phyloP scores from a whole-genome alignment of 2,797 vertebrate genomes.

The Scolopax rusticola region DNA sequence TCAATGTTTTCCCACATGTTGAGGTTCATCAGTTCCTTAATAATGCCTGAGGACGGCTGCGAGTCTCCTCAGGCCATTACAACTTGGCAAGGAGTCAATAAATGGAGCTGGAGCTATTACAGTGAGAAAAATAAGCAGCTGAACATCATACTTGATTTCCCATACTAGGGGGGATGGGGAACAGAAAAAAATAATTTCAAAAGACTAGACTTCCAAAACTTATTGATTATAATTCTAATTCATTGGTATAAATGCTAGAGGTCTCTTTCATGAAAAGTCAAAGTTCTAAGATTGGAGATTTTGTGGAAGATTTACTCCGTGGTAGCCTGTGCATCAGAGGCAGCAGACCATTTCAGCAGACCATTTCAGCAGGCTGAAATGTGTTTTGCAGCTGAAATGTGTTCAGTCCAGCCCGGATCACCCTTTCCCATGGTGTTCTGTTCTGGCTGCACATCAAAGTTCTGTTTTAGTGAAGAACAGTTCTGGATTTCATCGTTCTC shows the following conservation, averaged over 20 bases:
- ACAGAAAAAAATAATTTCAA: neutral
- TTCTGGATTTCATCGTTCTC: neutral
- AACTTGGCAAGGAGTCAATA: neutral
- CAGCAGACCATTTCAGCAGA: neutral
- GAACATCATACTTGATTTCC: neutral
- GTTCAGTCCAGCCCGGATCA: neutral
- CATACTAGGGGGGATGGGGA: neutral
- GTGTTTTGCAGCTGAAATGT: neutral
- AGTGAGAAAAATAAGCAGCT: neutral
- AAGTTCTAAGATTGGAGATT: neutral
- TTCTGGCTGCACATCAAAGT: neutral
- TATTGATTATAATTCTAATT: neutral
- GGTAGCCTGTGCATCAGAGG: neutral
- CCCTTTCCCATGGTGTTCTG: neutral
- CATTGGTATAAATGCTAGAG: neutral
- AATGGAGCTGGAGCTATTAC: neutral
- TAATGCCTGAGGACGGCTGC: neutral
- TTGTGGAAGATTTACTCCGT: neutral
- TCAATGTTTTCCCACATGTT: neutral
- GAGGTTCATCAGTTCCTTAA: neutral
- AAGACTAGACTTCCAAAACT: neutral
- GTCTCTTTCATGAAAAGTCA: neutral
- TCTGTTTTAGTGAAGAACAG: neutral
- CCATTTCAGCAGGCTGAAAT: neutral
- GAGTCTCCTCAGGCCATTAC: neutral